phyloP scores from a whole-genome alignment of 2,797 vertebrate species.

The Spondyliosoma cantharus region DNA sequence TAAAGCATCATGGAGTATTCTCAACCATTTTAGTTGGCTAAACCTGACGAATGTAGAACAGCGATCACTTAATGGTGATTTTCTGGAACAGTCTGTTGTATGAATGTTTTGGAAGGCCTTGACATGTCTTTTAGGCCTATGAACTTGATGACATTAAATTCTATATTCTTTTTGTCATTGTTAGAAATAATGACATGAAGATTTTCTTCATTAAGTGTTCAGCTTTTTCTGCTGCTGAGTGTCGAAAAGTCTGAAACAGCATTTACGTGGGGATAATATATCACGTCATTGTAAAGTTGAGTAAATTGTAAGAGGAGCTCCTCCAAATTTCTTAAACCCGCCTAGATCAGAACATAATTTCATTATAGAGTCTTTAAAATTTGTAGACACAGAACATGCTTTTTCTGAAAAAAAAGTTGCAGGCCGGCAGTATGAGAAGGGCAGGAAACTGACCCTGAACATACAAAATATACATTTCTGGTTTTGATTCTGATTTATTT shows the following conservation, averaged over 20 bases:
- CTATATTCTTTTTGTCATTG: background rate
- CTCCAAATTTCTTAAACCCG: background rate
- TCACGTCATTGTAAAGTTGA: background rate
- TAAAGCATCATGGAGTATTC: background rate
- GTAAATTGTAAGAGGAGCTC: background rate
- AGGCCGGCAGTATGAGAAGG: background rate
- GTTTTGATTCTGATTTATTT: background rate
- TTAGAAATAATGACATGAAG: background rate
- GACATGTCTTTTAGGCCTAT: background rate
- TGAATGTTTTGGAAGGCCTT: too few species aligned
- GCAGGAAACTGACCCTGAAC: background rate
- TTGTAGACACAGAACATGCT: background rate
- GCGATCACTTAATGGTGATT: too few species aligned
- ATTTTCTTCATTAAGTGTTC: background rate
- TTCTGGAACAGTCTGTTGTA: too few species aligned
- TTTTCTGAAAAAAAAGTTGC: background rate
- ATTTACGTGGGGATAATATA: background rate
- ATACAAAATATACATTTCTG: background rate
- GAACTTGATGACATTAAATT: background rate
- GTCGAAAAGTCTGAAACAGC: background rate
- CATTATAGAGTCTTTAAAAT: background rate
- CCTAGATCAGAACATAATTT: background rate
- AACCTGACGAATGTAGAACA: background rate
- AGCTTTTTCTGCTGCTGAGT: background rate
- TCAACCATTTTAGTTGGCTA: background rate